Percentiles rank a stretch among this genome's conserved stretches.
phyloP scores from a whole-genome alignment of 2,113 vertebrate genomes.

The Rhizomys pruinosus region DNA sequence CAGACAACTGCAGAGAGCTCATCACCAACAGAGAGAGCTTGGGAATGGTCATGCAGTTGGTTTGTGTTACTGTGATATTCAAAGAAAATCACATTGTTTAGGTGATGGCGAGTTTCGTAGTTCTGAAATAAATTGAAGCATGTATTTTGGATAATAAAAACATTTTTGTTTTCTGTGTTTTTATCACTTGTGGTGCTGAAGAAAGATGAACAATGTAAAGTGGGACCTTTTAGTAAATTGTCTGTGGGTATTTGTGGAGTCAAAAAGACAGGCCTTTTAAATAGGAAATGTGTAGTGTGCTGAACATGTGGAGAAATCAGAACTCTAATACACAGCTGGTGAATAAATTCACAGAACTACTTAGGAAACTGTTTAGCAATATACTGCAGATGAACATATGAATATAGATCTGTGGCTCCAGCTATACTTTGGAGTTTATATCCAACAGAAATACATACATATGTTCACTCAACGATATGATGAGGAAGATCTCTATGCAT shows the following conservation, averaged over 20 bases:
- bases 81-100: not conserved
- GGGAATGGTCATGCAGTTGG: not conserved
- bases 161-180: not conserved
- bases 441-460: not conserved
- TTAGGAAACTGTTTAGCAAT: constrained; percentile 9
- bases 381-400: constrained; percentile 31
- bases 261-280: not conserved
- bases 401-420: not conserved
- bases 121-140: not conserved
- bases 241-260: not conserved
- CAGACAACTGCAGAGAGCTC: fast-evolving
- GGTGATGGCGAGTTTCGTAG: not conserved
- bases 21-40: not conserved
- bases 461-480: not conserved
- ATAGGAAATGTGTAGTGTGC: not conserved
- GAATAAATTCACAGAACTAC: not conserved
- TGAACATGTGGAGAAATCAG: constrained; percentile 3
- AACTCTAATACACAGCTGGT: not conserved
- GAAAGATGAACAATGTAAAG: not conserved
- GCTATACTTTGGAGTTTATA: not conserved
- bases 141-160: not conserved
- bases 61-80: too few species aligned
- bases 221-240: not conserved
- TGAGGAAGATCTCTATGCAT: not conserved
- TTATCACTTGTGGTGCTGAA: not conserved